Conservation (phyloP, 2,888 invertebrate genomes). For the Drosophila merina region DNA sequence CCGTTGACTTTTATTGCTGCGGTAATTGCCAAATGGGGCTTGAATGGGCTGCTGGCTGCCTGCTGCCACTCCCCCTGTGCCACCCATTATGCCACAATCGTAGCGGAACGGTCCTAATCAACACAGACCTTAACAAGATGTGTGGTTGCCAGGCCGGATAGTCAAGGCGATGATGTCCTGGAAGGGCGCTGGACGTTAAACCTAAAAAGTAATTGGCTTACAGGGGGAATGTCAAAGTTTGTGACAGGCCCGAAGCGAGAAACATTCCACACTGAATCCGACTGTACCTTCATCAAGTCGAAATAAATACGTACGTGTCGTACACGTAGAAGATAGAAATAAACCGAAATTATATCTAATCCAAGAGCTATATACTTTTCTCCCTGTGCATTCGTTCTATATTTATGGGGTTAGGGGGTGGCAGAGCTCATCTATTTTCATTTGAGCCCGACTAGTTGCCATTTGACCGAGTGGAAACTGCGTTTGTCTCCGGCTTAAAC, state of each 20-base stretch:
- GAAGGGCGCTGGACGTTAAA: constrained; percentile 46
- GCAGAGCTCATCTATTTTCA: constrained; percentile 70
- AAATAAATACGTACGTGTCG: constrained; percentile 15
- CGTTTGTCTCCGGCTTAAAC: constrained; percentile 37
- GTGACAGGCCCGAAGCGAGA: constrained; percentile 41
- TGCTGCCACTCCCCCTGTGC: not conserved
- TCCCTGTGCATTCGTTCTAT: constrained; percentile 8
- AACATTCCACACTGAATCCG: constrained; percentile 26
- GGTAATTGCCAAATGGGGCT: constrained; percentile 78
- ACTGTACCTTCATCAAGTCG: constrained; percentile 56
- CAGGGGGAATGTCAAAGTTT: constrained; percentile 61
- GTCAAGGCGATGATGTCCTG: constrained; percentile 27
- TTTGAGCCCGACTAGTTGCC: constrained; percentile 60
- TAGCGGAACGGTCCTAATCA: constrained; percentile 49
- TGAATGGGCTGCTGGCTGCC: constrained; percentile 49
- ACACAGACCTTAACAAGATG: constrained; percentile 48
- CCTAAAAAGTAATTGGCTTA: constrained; percentile 69
- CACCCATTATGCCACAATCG: not conserved
- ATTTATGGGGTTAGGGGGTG: constrained; percentile 35
- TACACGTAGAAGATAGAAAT: constrained; percentile 10
- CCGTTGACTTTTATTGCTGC: constrained; percentile 75
- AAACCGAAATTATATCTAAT: not conserved
- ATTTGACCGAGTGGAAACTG: constrained; percentile 39
- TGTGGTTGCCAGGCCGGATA: constrained; percentile 23
- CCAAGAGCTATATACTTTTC: no score